Evolutionary conservation across 2,797 vertebrate genomes (phyloP).

Genomic region (Antrozous pallidus): DNA sequence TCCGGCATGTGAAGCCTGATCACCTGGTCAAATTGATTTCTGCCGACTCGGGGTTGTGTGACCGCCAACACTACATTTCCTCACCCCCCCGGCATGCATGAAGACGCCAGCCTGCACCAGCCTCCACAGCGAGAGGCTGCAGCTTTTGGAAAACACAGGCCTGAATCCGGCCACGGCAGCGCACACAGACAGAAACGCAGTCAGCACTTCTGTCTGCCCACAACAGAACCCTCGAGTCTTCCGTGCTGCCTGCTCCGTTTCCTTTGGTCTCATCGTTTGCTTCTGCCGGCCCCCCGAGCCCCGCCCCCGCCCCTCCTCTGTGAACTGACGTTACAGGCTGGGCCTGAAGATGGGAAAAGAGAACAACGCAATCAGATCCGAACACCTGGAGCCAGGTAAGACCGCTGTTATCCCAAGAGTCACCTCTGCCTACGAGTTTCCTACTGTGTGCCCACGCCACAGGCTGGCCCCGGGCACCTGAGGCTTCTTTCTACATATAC

Average conservation of each 20-base stretch:
- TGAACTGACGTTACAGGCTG: not conserved
- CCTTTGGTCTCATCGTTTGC: not conserved
- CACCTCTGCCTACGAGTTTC: not conserved
- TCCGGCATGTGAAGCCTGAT: not conserved
- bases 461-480: not conserved
- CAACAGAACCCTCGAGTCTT: not conserved
- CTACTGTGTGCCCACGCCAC: not conserved
- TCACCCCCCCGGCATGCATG: not conserved
- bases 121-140: not conserved
- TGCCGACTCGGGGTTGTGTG: not conserved
- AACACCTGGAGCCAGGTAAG: not conserved
- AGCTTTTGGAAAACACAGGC: not conserved
- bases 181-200: not conserved
- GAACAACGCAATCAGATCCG: not conserved
- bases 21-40: not conserved
- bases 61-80: not conserved
- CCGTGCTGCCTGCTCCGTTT: not conserved
- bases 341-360: not conserved
- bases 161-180: not conserved
- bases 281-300: not conserved
- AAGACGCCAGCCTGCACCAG: not conserved
- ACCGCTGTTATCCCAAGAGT: not conserved
- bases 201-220: not conserved
- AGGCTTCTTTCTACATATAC: conserved; percentile 76
- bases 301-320: not conserved